A percentile compares a stretch with the other conserved stretches of the same genome.
These are phyloP conservation scores for Iphiclides podalirius DNA, from an alignment of 2,888 invertebrate species.

Conservation along the genomic window DNA sequence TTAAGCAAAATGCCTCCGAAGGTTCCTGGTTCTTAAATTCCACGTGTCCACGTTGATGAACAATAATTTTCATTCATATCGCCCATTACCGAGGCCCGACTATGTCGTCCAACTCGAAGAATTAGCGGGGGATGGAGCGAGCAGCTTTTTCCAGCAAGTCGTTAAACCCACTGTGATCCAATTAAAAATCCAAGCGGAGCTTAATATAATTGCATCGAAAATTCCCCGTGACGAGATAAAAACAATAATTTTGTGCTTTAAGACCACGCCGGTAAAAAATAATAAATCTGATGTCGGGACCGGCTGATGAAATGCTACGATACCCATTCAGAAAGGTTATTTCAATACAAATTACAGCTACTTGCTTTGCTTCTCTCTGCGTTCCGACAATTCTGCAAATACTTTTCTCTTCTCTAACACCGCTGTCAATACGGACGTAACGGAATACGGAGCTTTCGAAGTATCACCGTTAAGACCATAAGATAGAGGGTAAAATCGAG, in stretches of 20 bases:
- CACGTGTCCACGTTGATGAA: neutral
- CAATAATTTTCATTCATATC: slow-evolving; percentile 17
- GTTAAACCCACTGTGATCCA: slow-evolving; percentile 70
- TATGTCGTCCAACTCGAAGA: slow-evolving; percentile 27
- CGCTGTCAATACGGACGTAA: slow-evolving; percentile 35
- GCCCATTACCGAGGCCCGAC: slow-evolving; percentile 18
- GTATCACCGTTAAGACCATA: neutral
- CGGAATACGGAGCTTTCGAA: slow-evolving; percentile 31
- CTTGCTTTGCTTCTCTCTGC: slow-evolving; percentile 69
- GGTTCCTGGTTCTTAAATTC: neutral
- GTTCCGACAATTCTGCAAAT: slow-evolving; percentile 77
- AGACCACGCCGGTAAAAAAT: slow-evolving; percentile 70
- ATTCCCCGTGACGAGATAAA: slow-evolving; percentile 74
- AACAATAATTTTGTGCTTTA: slow-evolving; percentile 78
- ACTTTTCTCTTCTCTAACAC: slow-evolving; percentile 67
- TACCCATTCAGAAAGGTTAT: slow-evolving; percentile 74
- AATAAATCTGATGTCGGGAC: slow-evolving; percentile 67
- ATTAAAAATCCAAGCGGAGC: slow-evolving; percentile 71
- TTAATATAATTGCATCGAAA: slow-evolving; percentile 76
- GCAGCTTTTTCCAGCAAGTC: slow-evolving; percentile 58
- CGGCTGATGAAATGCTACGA: slow-evolving; percentile 72
- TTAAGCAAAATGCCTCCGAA: neutral
- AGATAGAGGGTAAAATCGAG: slow-evolving; percentile 26
- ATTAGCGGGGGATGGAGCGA: slow-evolving; percentile 50
- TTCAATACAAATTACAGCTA: slow-evolving; percentile 78